Evolutionary conservation across 2,888 invertebrate genomes (phyloP).

Genomic region (Aspidiotus rigidus): DNA sequence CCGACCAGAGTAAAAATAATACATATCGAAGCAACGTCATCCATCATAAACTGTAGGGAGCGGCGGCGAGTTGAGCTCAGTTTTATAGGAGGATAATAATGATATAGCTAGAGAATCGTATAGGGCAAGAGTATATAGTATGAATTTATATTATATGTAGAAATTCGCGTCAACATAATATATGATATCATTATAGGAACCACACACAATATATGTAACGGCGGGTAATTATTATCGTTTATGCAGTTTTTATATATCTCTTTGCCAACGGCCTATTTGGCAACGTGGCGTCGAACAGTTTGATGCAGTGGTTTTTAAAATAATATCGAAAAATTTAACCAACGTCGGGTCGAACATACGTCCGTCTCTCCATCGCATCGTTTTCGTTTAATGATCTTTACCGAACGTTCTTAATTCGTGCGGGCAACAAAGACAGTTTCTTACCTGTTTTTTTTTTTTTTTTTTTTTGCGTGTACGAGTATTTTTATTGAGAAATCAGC

Average conservation of each 20-base stretch:
- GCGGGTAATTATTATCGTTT: conserved; percentile 22
- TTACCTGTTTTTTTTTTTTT: no score
- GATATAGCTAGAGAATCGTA: no score
- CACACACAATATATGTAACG: conserved; percentile 18
- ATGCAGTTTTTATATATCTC: conserved; percentile 8
- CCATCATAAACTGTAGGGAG: conserved; percentile 18
- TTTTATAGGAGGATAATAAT: no score
- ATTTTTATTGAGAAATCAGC: neutral
- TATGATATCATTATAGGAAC: conserved; percentile 10
- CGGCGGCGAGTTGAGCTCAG: no score
- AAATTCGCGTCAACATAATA: neutral
- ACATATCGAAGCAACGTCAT: conserved; percentile 24
- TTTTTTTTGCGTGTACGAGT: no score
- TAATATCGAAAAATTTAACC: neutral
- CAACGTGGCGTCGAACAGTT: conserved; percentile 26
- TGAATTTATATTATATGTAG: neutral
- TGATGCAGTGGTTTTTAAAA: conserved; percentile 24
- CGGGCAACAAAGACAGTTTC: no score
- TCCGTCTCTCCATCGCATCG: no score
- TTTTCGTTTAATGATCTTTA: no score
- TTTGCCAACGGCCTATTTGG: conserved; percentile 20
- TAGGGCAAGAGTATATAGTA: conserved; percentile 1
- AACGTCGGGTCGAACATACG: no score
- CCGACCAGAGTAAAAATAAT: conserved; percentile 16
- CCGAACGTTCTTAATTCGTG: no score